Evolutionary conservation across 2,113 vertebrate species (phyloP).

Genomic region (Ginglymostoma cirratum): DNA sequence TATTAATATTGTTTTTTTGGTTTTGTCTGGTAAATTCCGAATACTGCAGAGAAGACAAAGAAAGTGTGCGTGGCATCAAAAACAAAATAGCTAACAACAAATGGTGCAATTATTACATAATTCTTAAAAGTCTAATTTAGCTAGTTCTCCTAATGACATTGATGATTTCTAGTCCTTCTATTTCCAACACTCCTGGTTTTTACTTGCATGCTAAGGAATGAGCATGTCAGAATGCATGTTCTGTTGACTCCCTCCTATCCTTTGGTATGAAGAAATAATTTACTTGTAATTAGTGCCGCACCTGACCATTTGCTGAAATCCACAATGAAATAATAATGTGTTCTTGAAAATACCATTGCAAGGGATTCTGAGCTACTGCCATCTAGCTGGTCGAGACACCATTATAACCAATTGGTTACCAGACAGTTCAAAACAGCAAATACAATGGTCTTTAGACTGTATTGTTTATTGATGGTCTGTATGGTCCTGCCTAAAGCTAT

Average conservation of each 20-base stretch:
- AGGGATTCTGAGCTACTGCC: background rate
- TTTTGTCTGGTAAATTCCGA: background rate
- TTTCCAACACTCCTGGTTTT: background rate
- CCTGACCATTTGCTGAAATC: background rate
- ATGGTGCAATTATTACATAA: background rate
- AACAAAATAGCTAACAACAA: background rate
- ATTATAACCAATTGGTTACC: background rate
- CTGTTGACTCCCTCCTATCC: background rate
- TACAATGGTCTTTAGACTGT: background rate
- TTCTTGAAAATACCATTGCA: background rate
- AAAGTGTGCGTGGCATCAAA: background rate
- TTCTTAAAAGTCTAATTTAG: background rate
- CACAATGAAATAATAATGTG: background rate
- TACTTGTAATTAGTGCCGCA: background rate
- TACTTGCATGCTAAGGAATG: background rate
- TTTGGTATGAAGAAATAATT: background rate
- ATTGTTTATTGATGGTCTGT: background rate
- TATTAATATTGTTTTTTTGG: background rate
- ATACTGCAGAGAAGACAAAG: background rate
- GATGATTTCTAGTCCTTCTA: background rate
- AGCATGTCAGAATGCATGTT: background rate
- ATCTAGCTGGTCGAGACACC: conserved; percentile 7
- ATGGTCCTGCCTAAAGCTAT: background rate
- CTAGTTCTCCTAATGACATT: background rate
- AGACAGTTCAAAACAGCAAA: background rate